Base-by-base conservation (phyloP, 2,113 vertebrate genomes). In the Eulacestoma nigropectus region DNA sequence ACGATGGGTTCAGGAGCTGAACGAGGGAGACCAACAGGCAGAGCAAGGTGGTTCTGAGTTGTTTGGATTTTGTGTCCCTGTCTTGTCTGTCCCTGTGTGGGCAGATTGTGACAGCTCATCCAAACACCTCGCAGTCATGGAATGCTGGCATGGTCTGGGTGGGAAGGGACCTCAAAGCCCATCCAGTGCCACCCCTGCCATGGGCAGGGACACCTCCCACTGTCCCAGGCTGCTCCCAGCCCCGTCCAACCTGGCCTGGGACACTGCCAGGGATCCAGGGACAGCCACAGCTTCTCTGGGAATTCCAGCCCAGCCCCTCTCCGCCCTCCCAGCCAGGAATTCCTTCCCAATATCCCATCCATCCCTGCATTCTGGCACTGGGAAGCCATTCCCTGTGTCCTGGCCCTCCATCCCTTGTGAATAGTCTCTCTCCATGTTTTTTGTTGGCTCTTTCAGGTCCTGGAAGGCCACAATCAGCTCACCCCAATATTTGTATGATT, bases 11-110 rank as follows among this genome's bases (percentile, higher is more conserved):
- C 1, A 11, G 86, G 80, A 14, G 59, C 29, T 5, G 46, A 2
- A 0, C 0, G 1, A 26, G 63, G 10, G 35, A 2, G 13, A n/a
- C 9, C 70, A 2, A 0, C 27, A 1, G 46, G 30, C 50, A 35
- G 27, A 29, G 64, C 3, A 0, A 0, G 37, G 56, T 0, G 33
- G 7, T 11, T 10, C 18, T 0, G 32, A 30, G 53, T 5, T 13
- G 5, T 30, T 64, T 14, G 53, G 6, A 0, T 17, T 25, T 64
- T 3, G 0, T 15, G 16, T 10, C 14, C 25, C 12, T n/a, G 0
- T 7, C 7, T 19, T 3, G n/a, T 2, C 5, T 42, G 50, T 23
- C 1, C 2, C 11, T 2, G n/a, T 1, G 64, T 0, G 3, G 11
- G 74, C 13, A 2, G 18, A 0, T 1, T 8, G 15, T 10, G 33